These are phyloP conservation scores for Hybos culiciformis DNA, from an alignment of 2,888 invertebrate genomes.

Conservation along the genomic window DNA sequence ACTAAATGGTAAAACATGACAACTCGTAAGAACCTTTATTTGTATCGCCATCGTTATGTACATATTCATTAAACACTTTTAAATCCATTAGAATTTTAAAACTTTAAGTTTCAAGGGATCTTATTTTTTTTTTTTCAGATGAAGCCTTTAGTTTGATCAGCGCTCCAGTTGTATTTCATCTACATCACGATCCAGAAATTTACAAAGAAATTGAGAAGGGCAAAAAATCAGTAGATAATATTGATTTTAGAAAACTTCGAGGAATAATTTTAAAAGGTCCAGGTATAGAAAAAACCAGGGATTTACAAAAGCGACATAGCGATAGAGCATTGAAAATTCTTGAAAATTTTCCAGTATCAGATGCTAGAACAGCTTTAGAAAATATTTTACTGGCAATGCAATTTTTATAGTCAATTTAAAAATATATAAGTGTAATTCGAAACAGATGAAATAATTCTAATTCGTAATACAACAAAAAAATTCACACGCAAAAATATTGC, in stretches of 20 bases:
- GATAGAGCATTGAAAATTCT: conserved; percentile 61
- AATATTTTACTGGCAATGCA: conserved; percentile 82
- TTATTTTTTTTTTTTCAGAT: conserved; percentile 14
- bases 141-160: conserved; percentile 45
- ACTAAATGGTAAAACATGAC: no score
- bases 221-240: conserved; percentile 30
- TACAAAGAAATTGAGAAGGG: conserved; percentile 39
- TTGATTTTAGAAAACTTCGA: conserved; percentile 39
- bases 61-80: no score
- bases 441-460: no score
- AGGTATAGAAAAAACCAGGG: conserved; percentile 58
- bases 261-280: conserved; percentile 50
- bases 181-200: conserved; percentile 56
- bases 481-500: no score
- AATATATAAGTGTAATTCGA: no score
- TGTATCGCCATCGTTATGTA: no score
- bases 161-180: conserved; percentile 71
- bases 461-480: no score
- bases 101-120: no score
- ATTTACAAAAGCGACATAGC: conserved; percentile 61
- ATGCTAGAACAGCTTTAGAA: conserved; percentile 69
- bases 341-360: conserved; percentile 60
- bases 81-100: no score
- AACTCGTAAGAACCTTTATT: no score
- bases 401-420: conserved; percentile 38